Conservation (phyloP, 2,888 invertebrate species). For the Ptilodon capucinus region DNA sequence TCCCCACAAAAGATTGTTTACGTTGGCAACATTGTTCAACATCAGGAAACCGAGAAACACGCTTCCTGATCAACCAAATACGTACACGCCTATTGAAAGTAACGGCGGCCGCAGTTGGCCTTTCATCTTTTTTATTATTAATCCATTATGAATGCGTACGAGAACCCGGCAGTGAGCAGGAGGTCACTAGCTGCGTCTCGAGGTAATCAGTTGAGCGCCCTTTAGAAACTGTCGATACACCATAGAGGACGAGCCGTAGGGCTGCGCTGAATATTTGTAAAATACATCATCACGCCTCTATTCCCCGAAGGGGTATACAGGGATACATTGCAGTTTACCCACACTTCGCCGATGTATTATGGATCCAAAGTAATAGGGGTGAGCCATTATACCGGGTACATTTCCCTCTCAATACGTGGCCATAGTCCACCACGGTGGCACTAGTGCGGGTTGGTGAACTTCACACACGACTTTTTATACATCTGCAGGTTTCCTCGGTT, state of each 20-base stretch:
- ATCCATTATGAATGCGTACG: conserved; percentile 48
- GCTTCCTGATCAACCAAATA: conserved; percentile 62
- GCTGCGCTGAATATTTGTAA: no score
- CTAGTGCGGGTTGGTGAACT: no score
- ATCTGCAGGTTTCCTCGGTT: no score
- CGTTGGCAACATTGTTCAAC: conserved; percentile 12
- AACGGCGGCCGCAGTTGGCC: conserved; percentile 51
- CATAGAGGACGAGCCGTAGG: conserved; percentile 48
- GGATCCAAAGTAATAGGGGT: no score
- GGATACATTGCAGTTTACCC: no score
- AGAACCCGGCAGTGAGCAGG: conserved; percentile 68
- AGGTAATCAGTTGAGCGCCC: conserved; percentile 63
- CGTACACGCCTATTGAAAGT: conserved; percentile 47
- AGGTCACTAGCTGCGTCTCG: conserved; percentile 53
- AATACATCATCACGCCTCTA: no score
- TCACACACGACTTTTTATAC: no score
- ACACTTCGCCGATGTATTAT: no score
- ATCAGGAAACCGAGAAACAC: conserved; percentile 48
- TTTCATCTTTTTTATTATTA: conserved; percentile 59
- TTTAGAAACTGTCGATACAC: conserved; percentile 51
- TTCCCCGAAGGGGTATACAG: no score
- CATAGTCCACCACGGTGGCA: no score
- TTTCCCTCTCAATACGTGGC: no score
- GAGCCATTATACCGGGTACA: no score
- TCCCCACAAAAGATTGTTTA: not conserved